phyloP scores from a whole-genome alignment of 2,113 vertebrate species.

The Leuciscus idus region DNA sequence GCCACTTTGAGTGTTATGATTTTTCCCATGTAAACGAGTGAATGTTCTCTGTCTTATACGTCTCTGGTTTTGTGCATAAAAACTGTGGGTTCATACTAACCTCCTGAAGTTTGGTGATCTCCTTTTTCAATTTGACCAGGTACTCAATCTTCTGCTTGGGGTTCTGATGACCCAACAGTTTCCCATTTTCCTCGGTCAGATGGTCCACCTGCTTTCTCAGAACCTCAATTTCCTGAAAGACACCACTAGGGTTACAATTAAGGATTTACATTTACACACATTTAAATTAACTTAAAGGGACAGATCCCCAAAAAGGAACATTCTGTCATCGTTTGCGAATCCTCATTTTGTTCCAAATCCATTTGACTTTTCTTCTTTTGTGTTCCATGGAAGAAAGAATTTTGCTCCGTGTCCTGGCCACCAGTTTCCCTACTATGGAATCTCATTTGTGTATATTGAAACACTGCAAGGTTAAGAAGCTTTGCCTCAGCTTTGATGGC shows the following conservation, averaged over 20 bases:
- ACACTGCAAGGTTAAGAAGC: too few relatives aligned
- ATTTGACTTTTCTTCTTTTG: neutral
- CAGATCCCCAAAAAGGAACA: neutral
- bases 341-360: neutral
- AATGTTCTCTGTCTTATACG: too few relatives aligned
- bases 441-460: neutral
- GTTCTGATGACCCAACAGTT: conserved; percentile 92
- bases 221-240: conserved; percentile 81
- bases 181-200: conserved; percentile 93
- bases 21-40: too few relatives aligned
- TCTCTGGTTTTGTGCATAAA: too few relatives aligned
- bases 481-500: too few relatives aligned
- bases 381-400: neutral
- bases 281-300: neutral
- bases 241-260: neutral
- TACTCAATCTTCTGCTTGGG: conserved; percentile 95
- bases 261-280: neutral
- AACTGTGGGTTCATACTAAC: conserved; percentile 65
- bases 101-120: conserved; percentile 87
- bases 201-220: conserved; percentile 84
- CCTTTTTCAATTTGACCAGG: conserved; percentile 93
- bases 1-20: too few relatives aligned
- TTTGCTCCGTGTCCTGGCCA: neutral
- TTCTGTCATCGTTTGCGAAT: too few relatives aligned
- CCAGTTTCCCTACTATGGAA: neutral